Evolutionary conservation across 2,888 invertebrate genomes (phyloP), one percentile per base, ranked within the genome.

Genomic region (Mamestra brassicae): DNA sequence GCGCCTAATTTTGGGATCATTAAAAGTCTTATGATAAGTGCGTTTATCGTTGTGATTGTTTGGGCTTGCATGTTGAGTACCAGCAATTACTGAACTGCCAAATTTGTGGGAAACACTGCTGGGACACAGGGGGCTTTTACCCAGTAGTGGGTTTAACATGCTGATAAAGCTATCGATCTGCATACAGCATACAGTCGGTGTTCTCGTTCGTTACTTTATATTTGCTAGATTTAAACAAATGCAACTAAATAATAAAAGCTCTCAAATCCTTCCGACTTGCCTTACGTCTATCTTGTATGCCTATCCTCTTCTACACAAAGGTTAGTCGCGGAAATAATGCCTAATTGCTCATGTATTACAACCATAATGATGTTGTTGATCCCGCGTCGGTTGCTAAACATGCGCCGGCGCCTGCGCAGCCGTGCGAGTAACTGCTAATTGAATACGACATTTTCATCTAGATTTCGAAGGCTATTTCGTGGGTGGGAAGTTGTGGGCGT

Each of bases 301-400:
- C 60, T 76, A 82, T 76, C 17, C 36, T 3, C 57, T 66, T 54
- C 67, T 50, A 67, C 68, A 52, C 71, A 74, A 52, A 54, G 71
- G 65, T 72, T 63, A 26, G 50, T 64, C 73, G 42, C 45, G 83
- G 81, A 81, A 74, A 78, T 76, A 81, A 78, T 63, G 71, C 68
- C 74, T 86, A 82, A 80, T 74, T 82, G 69, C 54, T 57, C 71
- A 83, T 83, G 85, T 81, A 76, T 75, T 81, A 79, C 74, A 78
- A 76, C 76, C 63, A 26, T 87, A 79, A 83, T 85, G 67, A 80
- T 75, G 72, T 73, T 77, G 77, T 81, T 71, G 76, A 67, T 85
- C 68, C 42, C 17, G 62, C 68, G 72, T 76, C 62, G 80, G 68
- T 84, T 80, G 84, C 80, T 62, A 71, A 83, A 83, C 77, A 78